Evolutionary conservation across 2,888 invertebrate species (phyloP), one percentile per base, ranked within the genome.

Genomic region (Baronia brevicornis): DNA sequence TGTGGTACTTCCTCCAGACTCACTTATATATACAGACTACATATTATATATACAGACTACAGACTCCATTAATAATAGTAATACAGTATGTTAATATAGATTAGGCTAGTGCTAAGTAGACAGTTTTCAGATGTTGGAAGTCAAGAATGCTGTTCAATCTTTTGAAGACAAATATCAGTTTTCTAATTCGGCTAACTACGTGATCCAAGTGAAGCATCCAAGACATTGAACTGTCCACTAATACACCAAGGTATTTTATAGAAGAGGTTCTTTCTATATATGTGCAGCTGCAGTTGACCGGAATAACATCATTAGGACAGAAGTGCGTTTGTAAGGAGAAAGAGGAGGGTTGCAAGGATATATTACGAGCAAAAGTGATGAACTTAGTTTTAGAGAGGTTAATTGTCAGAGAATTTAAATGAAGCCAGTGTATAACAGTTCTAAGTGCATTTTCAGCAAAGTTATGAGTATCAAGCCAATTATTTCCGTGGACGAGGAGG

Each of bases 171-270:
- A 17, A 6, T 5, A 27, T 27, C 4, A 27, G n/a, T n/a, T 9
- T 11, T 27, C 27, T 27, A 10, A 17, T 18, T 17, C 27, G 17
- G 4, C 7, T 5, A 11, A 10, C 6, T 5, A 26, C 15, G 2
- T 4, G 3, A n/a, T 5, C 10, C 2, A 9, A 6, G n/a, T 26
- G 26, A 4, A 9, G n/a, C 10, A 13, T 15, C 26, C 26, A 26
- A 3, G 3, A 6, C 3, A 26, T 6, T 6, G 9, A 17, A 17
- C 19, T 11, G n/a, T 18, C 27, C 2, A 27, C 11, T 5, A 15
- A 19, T n/a, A 27, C 17, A 2, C 27, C 27, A 8, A 18, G 27
- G 10, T 27, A 27, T 11, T 19, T 27, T 1, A 19, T 11, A 4
- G 9, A 12, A 4, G 5, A 11, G 2, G 27, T 6, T n/a, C 10